Evolutionary conservation across 2,888 invertebrate species (phyloP), one percentile per base, ranked within the genome.

Genomic region (Tipula helvola): DNA sequence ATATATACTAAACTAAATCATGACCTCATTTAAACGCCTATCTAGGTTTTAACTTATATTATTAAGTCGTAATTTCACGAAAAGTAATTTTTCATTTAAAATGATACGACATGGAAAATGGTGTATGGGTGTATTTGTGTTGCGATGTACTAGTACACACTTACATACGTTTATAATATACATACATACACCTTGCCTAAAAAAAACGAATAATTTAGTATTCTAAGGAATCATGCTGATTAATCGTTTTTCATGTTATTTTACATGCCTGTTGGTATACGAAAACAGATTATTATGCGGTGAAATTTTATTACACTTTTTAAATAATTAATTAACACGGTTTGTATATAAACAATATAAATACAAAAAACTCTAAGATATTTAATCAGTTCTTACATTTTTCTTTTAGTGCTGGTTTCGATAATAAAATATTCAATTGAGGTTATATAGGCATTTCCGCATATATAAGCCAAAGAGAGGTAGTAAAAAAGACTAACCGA

Each of bases 211-310:
- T 7, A 71, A 71, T 71, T 71, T 71, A 28, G 28, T 28, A 71
- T 71, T 71, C 71, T 28, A 28, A 28, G 71, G 28, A 28, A 71
- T 71, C 18, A 71, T 71, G 71, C 71, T 71, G 71, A 71, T 71
- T 71, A 71, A 71, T 71, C 71, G 71, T 71, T 71, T 57, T 71
- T 71, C 71, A 71, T 71, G 71, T 71, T 71, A 71, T 28, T 71
- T 71, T 71, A 71, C 71, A 71, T 71, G 71, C 71, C 71, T 71
- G 71, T 71, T 71, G 71, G 71, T 71, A n/a, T n/a, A 71, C 28
- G 71, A 71, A 71, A 71, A 71, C 71, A 71, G 71, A 71, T 71
- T 71, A 71, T 71, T 71, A 71, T 71, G 71, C 71, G 71, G 71
- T 71, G 71, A 71, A 71, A 71, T 71, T 71, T 71, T 71, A 71